phyloP scores from a whole-genome alignment of 1,140 invertebrate genomes.

The Lycorma delicatula region DNA sequence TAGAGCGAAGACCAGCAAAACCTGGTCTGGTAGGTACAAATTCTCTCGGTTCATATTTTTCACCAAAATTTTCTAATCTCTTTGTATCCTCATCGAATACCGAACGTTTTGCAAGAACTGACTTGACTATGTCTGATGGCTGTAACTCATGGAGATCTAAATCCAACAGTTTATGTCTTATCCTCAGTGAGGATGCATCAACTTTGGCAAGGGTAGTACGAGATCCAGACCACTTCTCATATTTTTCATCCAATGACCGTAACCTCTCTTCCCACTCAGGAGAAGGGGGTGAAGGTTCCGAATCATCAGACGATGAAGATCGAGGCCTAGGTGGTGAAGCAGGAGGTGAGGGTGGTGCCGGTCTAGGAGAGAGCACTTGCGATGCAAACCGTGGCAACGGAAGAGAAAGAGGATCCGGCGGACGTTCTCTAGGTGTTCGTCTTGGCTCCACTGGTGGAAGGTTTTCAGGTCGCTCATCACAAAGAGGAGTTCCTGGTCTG shows the following conservation, averaged over 20 bases:
- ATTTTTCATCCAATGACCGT: constrained; percentile 81
- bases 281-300: constrained; percentile 36
- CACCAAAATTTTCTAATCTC: constrained; percentile 77
- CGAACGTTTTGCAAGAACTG: constrained; percentile 80
- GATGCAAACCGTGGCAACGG: constrained; percentile 78
- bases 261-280: constrained; percentile 68
- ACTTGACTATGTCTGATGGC: constrained; percentile 89
- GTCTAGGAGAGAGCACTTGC: constrained; percentile 41
- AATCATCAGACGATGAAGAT: constrained; percentile 31
- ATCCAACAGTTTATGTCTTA: constrained; percentile 58
- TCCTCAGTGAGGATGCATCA: constrained; percentile 45
- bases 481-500: constrained; percentile 70
- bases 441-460: constrained; percentile 51
- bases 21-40: constrained; percentile 36
- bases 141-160: constrained; percentile 68
- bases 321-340: constrained; percentile 24
- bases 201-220: constrained; percentile 50
- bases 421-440: constrained; percentile 49
- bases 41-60: constrained; percentile 73
- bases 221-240: constrained; percentile 77
- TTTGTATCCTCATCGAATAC: constrained; percentile 95
- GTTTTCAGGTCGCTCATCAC: constrained; percentile 72
- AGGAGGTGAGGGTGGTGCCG: constrained; percentile 25
- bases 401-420: constrained; percentile 57
- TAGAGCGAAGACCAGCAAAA: constrained; percentile 20